Conservation (phyloP, 30 jellyfish, hydroid and myxozoan genomes). For the Catostylus mosaicus region DNA sequence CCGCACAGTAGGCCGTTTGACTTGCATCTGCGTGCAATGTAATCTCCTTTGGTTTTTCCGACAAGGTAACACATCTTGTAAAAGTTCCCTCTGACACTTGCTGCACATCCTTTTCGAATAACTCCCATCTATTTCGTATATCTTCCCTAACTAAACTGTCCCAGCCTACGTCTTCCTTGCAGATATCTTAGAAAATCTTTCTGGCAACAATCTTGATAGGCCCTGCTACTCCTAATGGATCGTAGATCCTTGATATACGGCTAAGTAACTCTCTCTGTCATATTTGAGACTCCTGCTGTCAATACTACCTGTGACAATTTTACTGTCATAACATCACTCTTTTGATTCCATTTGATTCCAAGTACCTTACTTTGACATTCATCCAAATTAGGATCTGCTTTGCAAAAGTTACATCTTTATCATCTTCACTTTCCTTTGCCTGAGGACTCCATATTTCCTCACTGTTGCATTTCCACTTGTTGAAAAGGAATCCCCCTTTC, state of each 20-base stretch:
- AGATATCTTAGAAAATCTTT: slow-evolving; percentile 14
- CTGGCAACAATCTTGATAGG: background rate
- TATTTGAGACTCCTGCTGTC: background rate
- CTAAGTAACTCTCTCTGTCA: slow-evolving; percentile 15
- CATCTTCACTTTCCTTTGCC: slow-evolving; percentile 22
- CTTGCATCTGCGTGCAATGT: slow-evolving; percentile 44
- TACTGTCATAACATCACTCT: slow-evolving; percentile 36
- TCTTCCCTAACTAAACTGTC: background rate
- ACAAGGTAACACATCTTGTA: slow-evolving; percentile 23
- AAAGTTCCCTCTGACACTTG: slow-evolving; percentile 9
- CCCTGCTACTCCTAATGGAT: slow-evolving; percentile 5
- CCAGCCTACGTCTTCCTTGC: slow-evolving; percentile 7
- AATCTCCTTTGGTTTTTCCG: slow-evolving; percentile 26
- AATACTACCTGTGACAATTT: slow-evolving; percentile 23
- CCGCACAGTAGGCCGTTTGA: slow-evolving; percentile 36
- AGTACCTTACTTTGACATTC: slow-evolving; percentile 39
- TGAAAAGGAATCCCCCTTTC: slow-evolving; percentile 33
- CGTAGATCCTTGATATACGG: background rate
- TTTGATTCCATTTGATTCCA: slow-evolving; percentile 47
- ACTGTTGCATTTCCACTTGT: slow-evolving; percentile 34
- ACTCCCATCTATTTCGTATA: background rate
- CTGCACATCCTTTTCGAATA: background rate
- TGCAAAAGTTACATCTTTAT: slow-evolving; percentile 28
- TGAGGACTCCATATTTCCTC: slow-evolving; percentile 7
- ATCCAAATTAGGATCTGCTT: slow-evolving; percentile 24